phyloP scores from a whole-genome alignment of 2,888 invertebrate species.

The Ypsolopha sequella region DNA sequence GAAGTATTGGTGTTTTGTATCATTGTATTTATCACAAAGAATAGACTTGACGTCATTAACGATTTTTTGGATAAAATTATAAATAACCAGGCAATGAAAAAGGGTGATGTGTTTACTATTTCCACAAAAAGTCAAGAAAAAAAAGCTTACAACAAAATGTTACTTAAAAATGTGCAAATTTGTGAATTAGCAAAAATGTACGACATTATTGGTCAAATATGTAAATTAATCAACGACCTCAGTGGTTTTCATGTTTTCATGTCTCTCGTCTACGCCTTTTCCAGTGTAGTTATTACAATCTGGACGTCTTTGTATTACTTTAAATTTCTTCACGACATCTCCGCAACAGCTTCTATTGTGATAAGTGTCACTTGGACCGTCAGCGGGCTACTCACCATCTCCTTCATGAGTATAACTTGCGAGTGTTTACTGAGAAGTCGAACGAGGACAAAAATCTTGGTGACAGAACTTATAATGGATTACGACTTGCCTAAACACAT shows the following conservation, averaged over 20 bases:
- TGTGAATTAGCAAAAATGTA: slow-evolving; percentile 8
- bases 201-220: slow-evolving; percentile 8
- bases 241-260: slow-evolving; percentile 10
- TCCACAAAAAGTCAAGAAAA: not conserved
- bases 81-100: not conserved
- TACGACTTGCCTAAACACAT: slow-evolving; percentile 5
- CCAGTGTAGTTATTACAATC: slow-evolving; percentile 8
- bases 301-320: slow-evolving; percentile 8
- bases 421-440: slow-evolving; percentile 6
- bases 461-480: slow-evolving; percentile 11
- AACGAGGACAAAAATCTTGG: slow-evolving; percentile 7
- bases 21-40: slow-evolving; percentile 1
- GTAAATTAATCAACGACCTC: slow-evolving; percentile 8
- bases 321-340: not conserved
- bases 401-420: slow-evolving; percentile 7
- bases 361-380: slow-evolving; percentile 6
- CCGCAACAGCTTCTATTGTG: not conserved
- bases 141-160: not conserved
- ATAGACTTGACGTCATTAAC: slow-evolving; percentile 3
- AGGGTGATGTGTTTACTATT: not conserved
- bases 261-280: slow-evolving; percentile 6
- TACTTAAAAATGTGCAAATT: slow-evolving; percentile 2
- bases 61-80: slow-evolving; percentile 1
- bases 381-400: slow-evolving; percentile 4
- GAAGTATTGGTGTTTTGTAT: slow-evolving; percentile 3